A percentile compares a stretch with the other conserved stretches of the same genome.
Conservation (phyloP, 2,797 vertebrate species). For the Loriculus beryllinus region DNA sequence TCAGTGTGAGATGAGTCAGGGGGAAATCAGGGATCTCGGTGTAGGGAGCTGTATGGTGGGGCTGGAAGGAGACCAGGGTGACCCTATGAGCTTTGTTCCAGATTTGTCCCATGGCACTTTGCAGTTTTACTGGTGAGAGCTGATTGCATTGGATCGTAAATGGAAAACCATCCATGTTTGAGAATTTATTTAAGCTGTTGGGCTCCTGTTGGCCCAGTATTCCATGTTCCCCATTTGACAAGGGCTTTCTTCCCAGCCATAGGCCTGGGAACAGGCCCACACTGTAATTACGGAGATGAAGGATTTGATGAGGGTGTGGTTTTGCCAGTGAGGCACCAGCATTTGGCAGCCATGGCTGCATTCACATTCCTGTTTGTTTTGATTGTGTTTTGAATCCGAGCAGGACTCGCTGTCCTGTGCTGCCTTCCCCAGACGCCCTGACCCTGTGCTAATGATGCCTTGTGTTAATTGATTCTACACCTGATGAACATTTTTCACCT, state of each 20-base stretch:
- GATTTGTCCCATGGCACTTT: background rate
- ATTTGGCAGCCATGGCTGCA: background rate
- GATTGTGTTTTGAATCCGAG: background rate
- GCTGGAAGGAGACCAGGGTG: background rate
- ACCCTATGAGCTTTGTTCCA: background rate
- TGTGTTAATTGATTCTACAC: conserved; percentile 23
- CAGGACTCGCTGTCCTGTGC: background rate
- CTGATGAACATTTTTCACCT: conserved; percentile 2
- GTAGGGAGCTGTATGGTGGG: background rate
- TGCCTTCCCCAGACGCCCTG: background rate
- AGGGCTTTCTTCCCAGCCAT: conserved; percentile 26
- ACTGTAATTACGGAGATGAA: conserved; percentile 63
- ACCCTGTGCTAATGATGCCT: conserved; percentile 5
- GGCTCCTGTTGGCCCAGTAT: background rate
- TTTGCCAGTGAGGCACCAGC: conserved; percentile 16
- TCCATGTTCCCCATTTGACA: background rate
- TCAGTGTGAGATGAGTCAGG: background rate
- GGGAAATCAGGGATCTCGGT: background rate
- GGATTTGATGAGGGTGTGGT: conserved; percentile 50
- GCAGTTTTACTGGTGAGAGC: background rate
- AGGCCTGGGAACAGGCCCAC: conserved; percentile 48
- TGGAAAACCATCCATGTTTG: background rate
- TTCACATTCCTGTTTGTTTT: conserved; percentile 40
- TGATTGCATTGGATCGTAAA: background rate
- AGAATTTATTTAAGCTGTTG: background rate